A percentile compares a stretch with the other conserved stretches of the same genome.
These are phyloP conservation scores for Drymodes brunneopygia DNA, from an alignment of 2,113 vertebrate genomes.

Conservation along the genomic window DNA sequence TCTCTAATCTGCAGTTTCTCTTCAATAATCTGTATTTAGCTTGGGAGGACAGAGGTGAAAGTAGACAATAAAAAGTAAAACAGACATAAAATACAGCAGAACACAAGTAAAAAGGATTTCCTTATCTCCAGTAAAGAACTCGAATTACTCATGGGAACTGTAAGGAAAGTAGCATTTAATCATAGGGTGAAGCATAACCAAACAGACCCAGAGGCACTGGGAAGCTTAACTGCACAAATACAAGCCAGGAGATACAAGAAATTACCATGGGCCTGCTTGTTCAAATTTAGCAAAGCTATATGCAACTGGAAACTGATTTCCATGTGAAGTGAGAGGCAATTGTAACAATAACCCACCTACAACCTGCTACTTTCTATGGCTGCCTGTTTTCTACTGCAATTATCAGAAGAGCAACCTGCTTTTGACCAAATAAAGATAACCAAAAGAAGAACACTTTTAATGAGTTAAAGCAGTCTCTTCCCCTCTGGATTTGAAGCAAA, in stretches of 20 bases:
- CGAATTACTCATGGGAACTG: background rate
- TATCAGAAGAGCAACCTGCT: background rate
- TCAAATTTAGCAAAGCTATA: background rate
- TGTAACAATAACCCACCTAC: background rate
- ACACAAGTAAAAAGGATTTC: background rate
- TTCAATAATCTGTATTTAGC: background rate
- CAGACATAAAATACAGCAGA: background rate
- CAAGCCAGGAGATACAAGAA: background rate
- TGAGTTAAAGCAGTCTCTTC: background rate
- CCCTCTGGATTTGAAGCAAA: background rate
- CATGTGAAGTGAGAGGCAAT: background rate
- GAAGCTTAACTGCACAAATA: background rate
- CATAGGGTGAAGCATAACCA: background rate
- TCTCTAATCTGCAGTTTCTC: background rate
- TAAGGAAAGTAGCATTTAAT: background rate
- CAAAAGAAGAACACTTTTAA: background rate
- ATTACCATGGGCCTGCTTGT: background rate
- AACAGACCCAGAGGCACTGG: background rate
- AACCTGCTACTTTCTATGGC: background rate
- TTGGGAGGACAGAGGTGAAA: background rate
- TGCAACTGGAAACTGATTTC: background rate
- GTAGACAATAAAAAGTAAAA: background rate
- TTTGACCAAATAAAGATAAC: background rate
- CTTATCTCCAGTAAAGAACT: background rate
- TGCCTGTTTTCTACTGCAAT: background rate